Percentiles rank a stretch among this genome's conserved stretches.
Evolutionary conservation across 1,140 invertebrate species (phyloP).

Genomic region (Cylas formicarius): DNA sequence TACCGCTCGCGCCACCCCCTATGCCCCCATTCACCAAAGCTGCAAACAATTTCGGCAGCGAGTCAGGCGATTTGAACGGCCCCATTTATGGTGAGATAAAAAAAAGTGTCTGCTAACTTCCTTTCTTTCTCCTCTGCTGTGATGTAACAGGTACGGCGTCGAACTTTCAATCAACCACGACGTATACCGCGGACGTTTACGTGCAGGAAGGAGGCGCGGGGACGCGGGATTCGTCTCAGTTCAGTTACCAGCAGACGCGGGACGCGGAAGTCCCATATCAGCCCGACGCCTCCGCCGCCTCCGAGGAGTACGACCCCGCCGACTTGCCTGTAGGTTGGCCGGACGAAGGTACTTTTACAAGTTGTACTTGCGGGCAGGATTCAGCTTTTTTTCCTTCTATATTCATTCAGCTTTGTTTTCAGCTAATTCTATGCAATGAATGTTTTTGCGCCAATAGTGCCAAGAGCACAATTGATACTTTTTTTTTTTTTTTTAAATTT

Average conservation of each 20-base stretch:
- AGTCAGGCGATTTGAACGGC: too few species aligned
- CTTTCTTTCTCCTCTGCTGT: too few species aligned
- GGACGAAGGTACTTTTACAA: too few species aligned
- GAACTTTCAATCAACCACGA: not conserved
- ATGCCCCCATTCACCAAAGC: constrained; percentile 48
- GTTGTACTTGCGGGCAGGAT: too few species aligned
- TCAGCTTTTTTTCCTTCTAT: too few species aligned
- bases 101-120: too few species aligned
- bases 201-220: not conserved
- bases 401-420: constrained; percentile 7
- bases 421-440: not conserved
- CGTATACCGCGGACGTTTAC: constrained; percentile 5
- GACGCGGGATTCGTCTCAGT: not conserved
- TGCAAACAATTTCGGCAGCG: too few species aligned
- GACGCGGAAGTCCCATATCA: constrained; percentile 3
- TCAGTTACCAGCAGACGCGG: constrained; percentile 7
- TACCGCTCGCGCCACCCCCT: constrained; percentile 50
- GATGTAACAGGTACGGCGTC: too few species aligned
- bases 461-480: too few species aligned
- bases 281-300: not conserved
- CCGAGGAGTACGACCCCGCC: constrained; percentile 8
- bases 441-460: too few species aligned
- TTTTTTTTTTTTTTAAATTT: too few species aligned
- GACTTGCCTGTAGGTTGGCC: constrained; percentile 2
- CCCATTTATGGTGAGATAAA: too few species aligned